Evolutionary conservation across 2,113 vertebrate genomes (phyloP), one percentile per base, ranked within the genome.

Genomic region (Oryzias melastigma): DNA sequence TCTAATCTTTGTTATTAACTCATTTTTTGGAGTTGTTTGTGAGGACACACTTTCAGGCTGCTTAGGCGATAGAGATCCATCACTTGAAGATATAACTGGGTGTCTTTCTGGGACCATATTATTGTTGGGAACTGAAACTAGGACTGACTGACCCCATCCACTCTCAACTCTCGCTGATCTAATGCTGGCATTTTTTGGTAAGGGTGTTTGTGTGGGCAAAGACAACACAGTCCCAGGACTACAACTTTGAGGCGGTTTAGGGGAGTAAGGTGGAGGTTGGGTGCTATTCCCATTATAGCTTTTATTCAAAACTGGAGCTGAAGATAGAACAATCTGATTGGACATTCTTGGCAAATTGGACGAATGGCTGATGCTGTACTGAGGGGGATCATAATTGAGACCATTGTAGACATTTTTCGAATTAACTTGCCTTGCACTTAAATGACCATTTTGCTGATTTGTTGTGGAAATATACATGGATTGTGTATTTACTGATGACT

Each of bases 261-360:
- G 46, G 18, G 7, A 12, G 14, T 5, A 4, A 0, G 24, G 5
- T 14, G 14, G 19, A 16, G 14, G 3, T 0, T 57, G 19, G 14
- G 1, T 3, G 7, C 13, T 10, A 50, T 71, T 74, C 19, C 47
- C 24, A 15, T 13, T 52, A 44, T 0, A 45, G 47, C 0, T 58
- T 45, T 41, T 5, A 45, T 17, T 5, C 8, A 3, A 4, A 56
- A 45, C 20, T 0, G 1, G 16, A 22, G 7, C 51, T 22, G 29
- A 18, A 60, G 55, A 53, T 14, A 59, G 64, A 5, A 41, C 14
- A 14, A 29, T 53, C 60, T 62, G 52, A 52, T 40, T 50, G 22
- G n/a, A 29, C 8, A 17, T 54, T 59, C 12, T n/a, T 29, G 14
- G 13, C 0, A 3, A 1, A 0, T 3, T 25, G n/a, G 2, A 6